Percentiles rank a stretch among this genome's conserved stretches.
Conservation (phyloP, 37 sponge, comb jelly and placozoan genomes). For the Ephydatia muelleri region DNA sequence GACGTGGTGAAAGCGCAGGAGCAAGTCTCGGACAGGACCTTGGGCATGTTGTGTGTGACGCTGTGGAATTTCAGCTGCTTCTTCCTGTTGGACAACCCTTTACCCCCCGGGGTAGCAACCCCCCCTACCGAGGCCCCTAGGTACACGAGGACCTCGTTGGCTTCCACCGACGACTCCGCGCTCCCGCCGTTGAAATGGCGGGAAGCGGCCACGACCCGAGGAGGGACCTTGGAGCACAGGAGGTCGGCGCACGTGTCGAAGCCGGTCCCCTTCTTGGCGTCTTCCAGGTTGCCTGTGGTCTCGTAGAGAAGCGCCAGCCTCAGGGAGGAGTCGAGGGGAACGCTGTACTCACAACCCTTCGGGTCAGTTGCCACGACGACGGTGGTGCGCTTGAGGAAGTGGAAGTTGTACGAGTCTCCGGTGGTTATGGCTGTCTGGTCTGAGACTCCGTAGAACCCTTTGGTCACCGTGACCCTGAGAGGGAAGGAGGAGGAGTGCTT, state of each 20-base stretch:
- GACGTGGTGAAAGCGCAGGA: neutral
- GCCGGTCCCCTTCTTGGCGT: slow-evolving; percentile 24
- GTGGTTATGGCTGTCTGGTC: slow-evolving; percentile 52
- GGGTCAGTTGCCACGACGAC: slow-evolving; percentile 12
- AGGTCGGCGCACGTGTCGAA: slow-evolving; percentile 14
- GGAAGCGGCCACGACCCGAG: slow-evolving; percentile 3
- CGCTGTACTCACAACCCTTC: slow-evolving; percentile 7
- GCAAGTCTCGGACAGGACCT: neutral
- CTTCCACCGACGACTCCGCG: neutral
- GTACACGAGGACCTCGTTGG: neutral
- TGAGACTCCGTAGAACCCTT: slow-evolving; percentile 53
- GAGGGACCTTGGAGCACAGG: neutral
- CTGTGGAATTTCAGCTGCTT: neutral
- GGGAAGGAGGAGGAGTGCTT: slow-evolving; percentile 17
- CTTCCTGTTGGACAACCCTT: neutral
- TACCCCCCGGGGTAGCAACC: too few relatives aligned
- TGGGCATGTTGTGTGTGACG: neutral
- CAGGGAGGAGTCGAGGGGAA: slow-evolving; percentile 51
- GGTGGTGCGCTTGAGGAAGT: slow-evolving; percentile 64
- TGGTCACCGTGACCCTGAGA: slow-evolving; percentile 31
- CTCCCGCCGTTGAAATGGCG: neutral
- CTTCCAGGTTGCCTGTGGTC: slow-evolving; percentile 37
- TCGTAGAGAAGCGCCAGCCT: slow-evolving; percentile 43
- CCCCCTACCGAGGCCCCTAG: neutral
- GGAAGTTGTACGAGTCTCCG: slow-evolving; percentile 47